A percentile compares a stretch with the other conserved stretches of the same genome.
These are phyloP conservation scores for Drosophila mayaguana DNA, from an alignment of 2,888 invertebrate genomes.

Conservation along the genomic window DNA sequence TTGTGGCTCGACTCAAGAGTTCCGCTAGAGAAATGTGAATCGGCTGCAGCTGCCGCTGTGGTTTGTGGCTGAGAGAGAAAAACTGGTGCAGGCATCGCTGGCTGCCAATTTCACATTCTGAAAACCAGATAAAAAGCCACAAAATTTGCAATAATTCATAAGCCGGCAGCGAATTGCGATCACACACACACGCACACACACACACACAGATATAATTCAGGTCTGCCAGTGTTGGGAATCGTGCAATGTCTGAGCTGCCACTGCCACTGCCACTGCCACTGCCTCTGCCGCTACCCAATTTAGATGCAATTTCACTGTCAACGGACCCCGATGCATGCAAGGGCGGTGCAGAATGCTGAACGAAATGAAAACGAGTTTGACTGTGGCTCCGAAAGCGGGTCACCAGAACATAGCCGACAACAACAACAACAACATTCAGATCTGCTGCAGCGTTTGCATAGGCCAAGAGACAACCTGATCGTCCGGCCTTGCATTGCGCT, in stretches of 20 bases:
- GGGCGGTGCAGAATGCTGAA: slow-evolving; percentile 63
- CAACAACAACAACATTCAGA: slow-evolving; percentile 11
- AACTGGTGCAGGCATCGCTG: slow-evolving; percentile 47
- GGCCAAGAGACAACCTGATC: slow-evolving; percentile 39
- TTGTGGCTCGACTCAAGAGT: slow-evolving; percentile 51
- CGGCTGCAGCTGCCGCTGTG: slow-evolving; percentile 36
- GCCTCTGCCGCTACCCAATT: slow-evolving; percentile 60
- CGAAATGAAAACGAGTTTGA: slow-evolving; percentile 76
- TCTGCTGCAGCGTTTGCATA: slow-evolving; percentile 19
- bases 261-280: slow-evolving; percentile 13
- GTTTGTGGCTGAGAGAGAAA: slow-evolving; percentile 25
- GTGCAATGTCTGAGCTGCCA: slow-evolving; percentile 35
- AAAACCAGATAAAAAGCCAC: slow-evolving; percentile 75
- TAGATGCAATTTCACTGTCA: slow-evolving; percentile 83
- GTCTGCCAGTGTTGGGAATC: slow-evolving; percentile 40
- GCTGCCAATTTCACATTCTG: slow-evolving; percentile 77
- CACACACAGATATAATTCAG: slow-evolving; percentile 61
- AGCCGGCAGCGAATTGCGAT: slow-evolving; percentile 63
- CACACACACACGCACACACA: slow-evolving; percentile 40
- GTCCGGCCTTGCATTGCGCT: slow-evolving; percentile 62
- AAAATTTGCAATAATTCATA: slow-evolving; percentile 78
- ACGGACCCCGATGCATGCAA: slow-evolving; percentile 56
- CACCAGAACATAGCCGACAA: slow-evolving; percentile 74
- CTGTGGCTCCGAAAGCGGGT: slow-evolving; percentile 76
- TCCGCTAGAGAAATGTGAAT: slow-evolving; percentile 65